Percentiles rank a stretch among this genome's conserved stretches.
These are phyloP conservation scores for Drosophila kikkawai DNA, from an alignment of 1,140 invertebrate genomes.

Conservation along the genomic window DNA sequence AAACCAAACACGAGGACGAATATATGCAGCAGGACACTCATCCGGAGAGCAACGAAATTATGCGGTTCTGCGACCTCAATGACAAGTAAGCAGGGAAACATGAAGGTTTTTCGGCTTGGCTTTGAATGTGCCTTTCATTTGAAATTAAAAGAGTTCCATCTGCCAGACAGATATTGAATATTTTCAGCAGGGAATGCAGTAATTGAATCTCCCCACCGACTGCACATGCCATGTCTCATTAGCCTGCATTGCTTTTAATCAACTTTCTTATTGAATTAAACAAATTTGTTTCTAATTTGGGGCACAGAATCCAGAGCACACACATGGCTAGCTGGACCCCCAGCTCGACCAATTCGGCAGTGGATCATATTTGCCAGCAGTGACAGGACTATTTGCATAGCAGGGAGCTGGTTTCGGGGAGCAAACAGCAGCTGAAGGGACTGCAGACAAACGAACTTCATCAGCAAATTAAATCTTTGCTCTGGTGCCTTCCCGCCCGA, in stretches of 20 bases:
- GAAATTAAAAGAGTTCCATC: conserved; percentile 43
- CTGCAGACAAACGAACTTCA: conserved; percentile 42
- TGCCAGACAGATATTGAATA: conserved; percentile 23
- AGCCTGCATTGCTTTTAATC: conserved; percentile 64
- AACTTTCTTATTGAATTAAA: conserved; percentile 73
- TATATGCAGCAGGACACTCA: conserved; percentile 35
- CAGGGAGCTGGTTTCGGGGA: background rate
- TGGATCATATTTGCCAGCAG: conserved; percentile 52
- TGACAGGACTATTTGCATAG: conserved; percentile 48
- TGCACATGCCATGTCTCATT: conserved; percentile 36
- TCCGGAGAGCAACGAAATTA: conserved; percentile 18
- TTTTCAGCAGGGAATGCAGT: conserved; percentile 15
- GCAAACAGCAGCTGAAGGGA: conserved; percentile 37
- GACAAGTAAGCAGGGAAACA: conserved; percentile 50
- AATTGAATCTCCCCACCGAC: background rate
- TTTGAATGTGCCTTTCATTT: conserved; percentile 12
- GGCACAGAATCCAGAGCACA: conserved; percentile 21
- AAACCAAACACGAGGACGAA: background rate
- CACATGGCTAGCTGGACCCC: conserved; percentile 7
- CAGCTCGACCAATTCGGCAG: conserved; percentile 30
- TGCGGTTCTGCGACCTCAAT: conserved; percentile 27
- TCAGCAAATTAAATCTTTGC: conserved; percentile 67
- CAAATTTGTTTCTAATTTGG: conserved; percentile 77
- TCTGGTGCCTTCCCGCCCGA: conserved; percentile 3
- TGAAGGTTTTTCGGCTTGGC: conserved; percentile 21